Conservation (phyloP, 2,797 vertebrate genomes). For the Echeneis naucrates region DNA sequence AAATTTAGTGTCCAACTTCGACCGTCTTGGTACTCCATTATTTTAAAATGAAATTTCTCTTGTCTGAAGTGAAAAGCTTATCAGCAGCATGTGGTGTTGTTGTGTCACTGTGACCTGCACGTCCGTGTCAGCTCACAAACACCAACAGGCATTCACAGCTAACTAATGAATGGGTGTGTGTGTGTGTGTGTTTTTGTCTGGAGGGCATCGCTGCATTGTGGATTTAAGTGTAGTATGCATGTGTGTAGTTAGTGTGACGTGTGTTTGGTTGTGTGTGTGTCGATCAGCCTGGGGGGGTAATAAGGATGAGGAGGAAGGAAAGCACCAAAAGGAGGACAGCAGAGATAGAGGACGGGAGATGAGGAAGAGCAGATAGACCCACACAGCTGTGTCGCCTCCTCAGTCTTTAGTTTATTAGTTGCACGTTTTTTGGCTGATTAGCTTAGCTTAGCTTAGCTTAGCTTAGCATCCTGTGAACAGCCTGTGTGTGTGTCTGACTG, state of each 20-base stretch:
- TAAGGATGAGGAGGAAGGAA: conserved; percentile 49
- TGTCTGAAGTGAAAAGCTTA: not conserved
- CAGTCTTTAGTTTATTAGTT: not conserved
- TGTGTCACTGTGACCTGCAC: conserved; percentile 71
- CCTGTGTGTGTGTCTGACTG: not conserved
- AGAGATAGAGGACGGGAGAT: conserved; percentile 47
- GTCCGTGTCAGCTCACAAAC: conserved; percentile 59
- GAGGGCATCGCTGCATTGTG: not conserved
- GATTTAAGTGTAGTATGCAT: not conserved
- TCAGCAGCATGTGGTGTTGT: conserved; percentile 21
- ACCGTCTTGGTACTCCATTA: not conserved
- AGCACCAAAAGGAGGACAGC: conserved; percentile 34
- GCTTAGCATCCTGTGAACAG: not conserved
- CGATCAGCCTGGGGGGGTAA: conserved; percentile 43
- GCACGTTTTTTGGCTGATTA: not conserved
- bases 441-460: not conserved
- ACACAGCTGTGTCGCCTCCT: no score
- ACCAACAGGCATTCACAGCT: conserved; percentile 63
- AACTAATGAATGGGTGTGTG: conserved; percentile 30
- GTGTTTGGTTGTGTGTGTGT: not conserved
- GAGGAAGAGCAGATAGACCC: conserved; percentile 50
- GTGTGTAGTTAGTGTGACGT: not conserved
- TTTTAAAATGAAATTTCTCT: not conserved
- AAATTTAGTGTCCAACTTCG: no score
- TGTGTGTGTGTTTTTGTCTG: not conserved